phyloP scores from a whole-genome alignment of 1,140 invertebrate species.

The Lucilia sericata region DNA sequence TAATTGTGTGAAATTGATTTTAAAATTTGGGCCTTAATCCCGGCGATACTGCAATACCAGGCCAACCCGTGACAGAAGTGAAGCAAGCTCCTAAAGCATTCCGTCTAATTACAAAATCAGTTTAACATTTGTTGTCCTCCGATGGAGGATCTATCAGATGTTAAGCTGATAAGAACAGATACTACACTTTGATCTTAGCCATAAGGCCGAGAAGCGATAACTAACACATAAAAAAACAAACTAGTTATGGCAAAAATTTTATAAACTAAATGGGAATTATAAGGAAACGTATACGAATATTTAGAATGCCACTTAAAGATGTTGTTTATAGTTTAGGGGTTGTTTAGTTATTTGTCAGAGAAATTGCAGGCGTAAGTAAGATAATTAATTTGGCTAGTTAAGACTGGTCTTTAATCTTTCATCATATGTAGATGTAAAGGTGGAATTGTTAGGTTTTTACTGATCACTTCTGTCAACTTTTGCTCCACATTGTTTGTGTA shows the following conservation, averaged over 20 bases:
- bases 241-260: too few relatives aligned
- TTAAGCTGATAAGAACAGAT: constrained; percentile 78
- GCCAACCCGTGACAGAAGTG: constrained; percentile 71
- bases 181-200: constrained; percentile 72
- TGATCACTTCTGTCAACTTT: neutral
- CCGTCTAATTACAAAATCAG: constrained; percentile 72
- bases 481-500: neutral
- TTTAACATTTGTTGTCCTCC: constrained; percentile 74
- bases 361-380: too few relatives aligned
- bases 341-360: too few relatives aligned
- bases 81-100: constrained; percentile 70
- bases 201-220: constrained; percentile 69
- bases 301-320: neutral
- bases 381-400: too few relatives aligned
- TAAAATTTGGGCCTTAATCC: constrained; percentile 49
- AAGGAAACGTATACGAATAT: neutral
- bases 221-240: neutral
- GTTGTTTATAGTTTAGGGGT: too few relatives aligned
- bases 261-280: constrained; percentile 7
- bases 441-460: too few relatives aligned
- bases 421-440: too few relatives aligned
- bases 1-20: too few relatives aligned
- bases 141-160: constrained; percentile 75
- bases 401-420: too few relatives aligned
- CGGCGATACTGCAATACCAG: constrained; percentile 52